Base-by-base conservation (phyloP, 2,888 invertebrate genomes). In the Tuta absoluta region DNA sequence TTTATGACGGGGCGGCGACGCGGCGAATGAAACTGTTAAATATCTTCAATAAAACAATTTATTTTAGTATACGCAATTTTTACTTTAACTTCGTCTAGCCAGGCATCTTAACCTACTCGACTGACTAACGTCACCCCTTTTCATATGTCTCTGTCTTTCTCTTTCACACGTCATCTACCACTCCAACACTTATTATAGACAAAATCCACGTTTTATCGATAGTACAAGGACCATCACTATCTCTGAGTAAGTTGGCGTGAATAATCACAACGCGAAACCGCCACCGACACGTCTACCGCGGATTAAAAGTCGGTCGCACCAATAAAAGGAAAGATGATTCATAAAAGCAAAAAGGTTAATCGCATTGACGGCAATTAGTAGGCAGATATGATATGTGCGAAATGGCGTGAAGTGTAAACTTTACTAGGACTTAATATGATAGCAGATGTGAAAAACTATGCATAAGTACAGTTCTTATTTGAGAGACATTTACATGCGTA, bases 191-290 rank as follows among this genome's bases (percentile, higher is more conserved):
- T 7, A 33, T 33, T 33, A 33, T 7, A 33, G 33, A 33, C 33
- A 33, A 7, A 12, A 38, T 38, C 8, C 12, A 11, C 12, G 8
- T 41, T 45, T 45, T 45, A 45, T 45, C 45, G 45, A 45, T 45
- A 45, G n/a, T 45, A 17, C 5, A 4, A 45, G 4, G 2, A 45
- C 5, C 45, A 45, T 17, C 45, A 45, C 45, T 45, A 45, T 17
- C 45, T n/a, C 23, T 81, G 81, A 74, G 73, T 80, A 79, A 86
- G 81, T 84, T 79, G 80, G 81, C 85, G 86, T 86, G 82, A 80
- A 87, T 87, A 89, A 89, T 89, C 80, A 79, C 76, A 68, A 77
- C 77, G 77, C 78, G 75, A 80, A 80, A 79, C 74, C 76, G 76
- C 80, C 79, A 80, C 80, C 76, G 82, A 79, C 76, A 71, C 69